Evolutionary conservation across 2,113 vertebrate genomes (phyloP), one percentile per base, ranked within the genome.

Genomic region (Microcebus griseorufus): DNA sequence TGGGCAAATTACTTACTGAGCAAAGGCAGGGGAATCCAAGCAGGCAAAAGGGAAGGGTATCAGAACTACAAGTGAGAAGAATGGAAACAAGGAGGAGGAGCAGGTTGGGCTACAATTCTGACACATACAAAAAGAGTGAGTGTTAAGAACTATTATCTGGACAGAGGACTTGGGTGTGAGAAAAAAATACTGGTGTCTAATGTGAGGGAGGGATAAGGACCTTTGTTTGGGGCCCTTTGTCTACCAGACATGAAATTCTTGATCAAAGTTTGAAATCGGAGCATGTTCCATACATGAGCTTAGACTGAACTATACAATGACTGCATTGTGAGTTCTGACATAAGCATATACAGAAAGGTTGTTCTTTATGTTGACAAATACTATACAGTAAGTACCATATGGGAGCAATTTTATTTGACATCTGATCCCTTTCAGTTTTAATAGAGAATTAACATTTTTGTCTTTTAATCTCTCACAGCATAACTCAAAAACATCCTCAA

Each of bases 241-340:
- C 80, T 92, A 90, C 34, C 39, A 88, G 42, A 76, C 16, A 80
- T 94, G 25, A 82, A 97, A 79, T 96, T 95, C 73, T 55, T 96
- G 51, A 95, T 95, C 90, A 78, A 78, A 95, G 84, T 92, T 90
- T 97, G 85, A 96, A 97, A 92, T 97, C n/a, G 90, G 92, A 97
- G 87, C 25, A 92, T 79, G 76, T 92, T 92, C 16, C 16, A 94
- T 37, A 93, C 34, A 37, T 25, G 18, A 78, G n/a, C 70, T 96
- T 76, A 88, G 27, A 69, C 5, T 67, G 48, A 90, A 88, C 65
- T 78, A 16, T 62, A 83, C 70, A 97, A 90, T 87, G 70, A 75
- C 25, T 62, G 23, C 65, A 92, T 34, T 97, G 51, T 92, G 62
- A 94, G 39, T 78, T 84, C 67, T n/a, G 60, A 73, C n/a, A 95